Conservation (phyloP, 2,113 vertebrate genomes). For the Callipepla squamata region DNA sequence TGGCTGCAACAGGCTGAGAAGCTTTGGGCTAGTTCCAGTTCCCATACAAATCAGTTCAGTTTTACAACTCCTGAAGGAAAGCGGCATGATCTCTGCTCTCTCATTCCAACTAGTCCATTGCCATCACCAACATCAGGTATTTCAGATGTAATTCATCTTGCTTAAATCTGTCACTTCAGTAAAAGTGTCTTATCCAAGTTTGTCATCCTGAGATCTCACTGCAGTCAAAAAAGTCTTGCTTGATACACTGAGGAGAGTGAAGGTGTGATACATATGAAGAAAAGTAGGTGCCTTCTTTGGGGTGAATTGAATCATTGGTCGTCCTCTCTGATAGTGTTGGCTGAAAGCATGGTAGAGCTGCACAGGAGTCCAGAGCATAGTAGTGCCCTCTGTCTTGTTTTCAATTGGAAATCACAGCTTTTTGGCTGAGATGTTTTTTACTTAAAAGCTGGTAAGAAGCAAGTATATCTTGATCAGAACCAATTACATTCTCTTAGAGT, state of each 20-base stretch:
- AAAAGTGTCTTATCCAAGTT: not conserved
- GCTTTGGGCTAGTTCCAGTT: not conserved
- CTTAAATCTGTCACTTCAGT: not conserved
- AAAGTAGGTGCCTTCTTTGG: not conserved
- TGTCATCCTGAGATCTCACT: not conserved
- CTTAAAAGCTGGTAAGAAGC: not conserved
- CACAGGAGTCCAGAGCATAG: not conserved
- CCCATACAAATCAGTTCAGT: not conserved
- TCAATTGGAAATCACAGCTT: not conserved
- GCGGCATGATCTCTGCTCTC: not conserved
- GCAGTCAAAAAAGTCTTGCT: not conserved
- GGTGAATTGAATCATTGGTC: not conserved
- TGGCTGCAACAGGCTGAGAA: not conserved
- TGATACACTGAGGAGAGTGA: not conserved
- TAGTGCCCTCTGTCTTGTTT: not conserved
- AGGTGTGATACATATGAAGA: not conserved
- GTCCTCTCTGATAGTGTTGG: not conserved
- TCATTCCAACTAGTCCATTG: not conserved
- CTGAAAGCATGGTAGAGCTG: fast-evolving
- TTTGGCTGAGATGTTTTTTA: not conserved
- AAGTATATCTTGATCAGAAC: not conserved
- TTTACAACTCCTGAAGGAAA: not conserved
- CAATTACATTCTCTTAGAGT: not conserved
- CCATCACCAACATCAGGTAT: not conserved
- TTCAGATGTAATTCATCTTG: not conserved